Percentiles rank a stretch among this genome's conserved stretches.
Conservation (phyloP, 2,888 invertebrate genomes). For the Galerucella calmariensis region DNA sequence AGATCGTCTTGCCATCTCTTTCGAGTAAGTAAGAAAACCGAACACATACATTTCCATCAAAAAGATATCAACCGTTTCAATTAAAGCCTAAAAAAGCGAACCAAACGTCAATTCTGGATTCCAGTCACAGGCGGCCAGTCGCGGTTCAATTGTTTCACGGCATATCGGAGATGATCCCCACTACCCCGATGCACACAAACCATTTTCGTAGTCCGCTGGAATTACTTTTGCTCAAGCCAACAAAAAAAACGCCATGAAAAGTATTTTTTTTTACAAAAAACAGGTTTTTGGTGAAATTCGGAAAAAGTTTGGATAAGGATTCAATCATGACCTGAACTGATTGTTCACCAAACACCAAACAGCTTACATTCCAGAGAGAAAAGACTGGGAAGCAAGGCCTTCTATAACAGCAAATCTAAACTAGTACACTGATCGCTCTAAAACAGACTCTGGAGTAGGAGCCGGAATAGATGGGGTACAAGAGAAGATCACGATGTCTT, state of each 20-base stretch:
- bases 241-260: neutral
- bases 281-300: no score
- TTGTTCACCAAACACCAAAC: no score
- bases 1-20: conserved; percentile 19
- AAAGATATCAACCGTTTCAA: conserved; percentile 63
- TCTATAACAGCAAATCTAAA: no score
- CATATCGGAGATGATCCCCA: conserved; percentile 52
- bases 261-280: neutral
- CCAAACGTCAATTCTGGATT: conserved; percentile 64
- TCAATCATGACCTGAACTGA: no score
- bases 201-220: conserved; percentile 5
- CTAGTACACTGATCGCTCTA: no score
- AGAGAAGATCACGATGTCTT: no score
- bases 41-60: conserved; percentile 58
- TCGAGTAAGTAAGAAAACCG: conserved; percentile 8
- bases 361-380: no score
- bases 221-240: neutral
- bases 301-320: no score
- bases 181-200: conserved; percentile 22
- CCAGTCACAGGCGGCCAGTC: conserved; percentile 64
- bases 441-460: no score
- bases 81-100: conserved; percentile 63
- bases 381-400: no score
- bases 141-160: conserved; percentile 66
- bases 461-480: no score